Percentiles rank a stretch among this genome's conserved stretches.
Evolutionary conservation across 2,113 vertebrate species (phyloP).

Genomic region (Spheniscus mendiculus): DNA sequence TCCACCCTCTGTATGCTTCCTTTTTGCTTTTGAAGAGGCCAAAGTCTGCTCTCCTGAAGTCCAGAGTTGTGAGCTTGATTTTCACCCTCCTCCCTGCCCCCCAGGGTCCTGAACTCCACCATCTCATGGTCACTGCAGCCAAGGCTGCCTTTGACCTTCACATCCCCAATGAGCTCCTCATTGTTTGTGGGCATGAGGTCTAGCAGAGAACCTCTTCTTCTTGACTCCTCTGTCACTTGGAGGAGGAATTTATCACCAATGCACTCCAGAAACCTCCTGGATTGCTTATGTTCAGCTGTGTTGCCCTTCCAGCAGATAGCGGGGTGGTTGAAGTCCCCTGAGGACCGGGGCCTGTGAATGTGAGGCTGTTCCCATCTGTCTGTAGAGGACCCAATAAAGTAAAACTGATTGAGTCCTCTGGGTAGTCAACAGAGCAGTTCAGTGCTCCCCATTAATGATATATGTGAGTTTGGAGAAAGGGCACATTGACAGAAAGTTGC

Average conservation of each 20-base stretch:
- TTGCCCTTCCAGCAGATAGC: not conserved
- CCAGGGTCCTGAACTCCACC: not conserved
- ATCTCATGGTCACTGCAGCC: not conserved
- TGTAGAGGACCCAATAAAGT: not conserved
- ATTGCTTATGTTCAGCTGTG: not conserved
- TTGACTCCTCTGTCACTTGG: not conserved
- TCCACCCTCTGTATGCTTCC: not conserved
- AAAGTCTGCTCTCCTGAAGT: not conserved
- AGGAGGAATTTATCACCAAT: not conserved
- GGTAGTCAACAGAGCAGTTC: not conserved
- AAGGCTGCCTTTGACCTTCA: not conserved
- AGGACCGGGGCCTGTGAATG: not conserved
- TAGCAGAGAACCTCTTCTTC: not conserved
- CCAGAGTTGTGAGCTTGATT: not conserved
- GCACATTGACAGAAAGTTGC: not conserved
- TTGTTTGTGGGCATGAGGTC: not conserved
- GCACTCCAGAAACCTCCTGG: not conserved
- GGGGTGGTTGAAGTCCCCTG: not conserved
- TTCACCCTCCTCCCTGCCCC: not conserved
- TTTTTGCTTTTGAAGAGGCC: not conserved
- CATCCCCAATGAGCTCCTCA: accelerated
- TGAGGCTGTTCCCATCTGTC: not conserved
- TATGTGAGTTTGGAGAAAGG: not conserved
- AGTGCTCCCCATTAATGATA: not conserved
- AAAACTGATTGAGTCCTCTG: not conserved